Conservation (phyloP, 2,797 vertebrate species). For the Orientallactaga sibirica region DNA sequence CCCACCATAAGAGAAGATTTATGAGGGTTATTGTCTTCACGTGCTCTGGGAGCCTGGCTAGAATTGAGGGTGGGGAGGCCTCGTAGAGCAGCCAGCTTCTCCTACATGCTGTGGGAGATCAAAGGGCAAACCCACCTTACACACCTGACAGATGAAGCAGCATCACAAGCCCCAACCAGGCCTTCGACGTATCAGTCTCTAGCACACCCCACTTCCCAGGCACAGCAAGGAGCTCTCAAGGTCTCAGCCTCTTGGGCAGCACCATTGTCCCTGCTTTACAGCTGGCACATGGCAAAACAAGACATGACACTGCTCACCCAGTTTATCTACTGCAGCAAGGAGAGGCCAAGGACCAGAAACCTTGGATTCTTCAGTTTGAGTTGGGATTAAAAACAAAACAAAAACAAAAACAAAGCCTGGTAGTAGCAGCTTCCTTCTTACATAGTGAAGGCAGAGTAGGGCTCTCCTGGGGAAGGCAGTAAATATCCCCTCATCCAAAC, state of each 20-base stretch:
- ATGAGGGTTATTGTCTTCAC: not conserved
- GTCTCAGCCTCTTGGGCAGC: not conserved
- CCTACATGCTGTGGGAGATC: not conserved
- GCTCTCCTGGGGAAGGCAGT: not conserved
- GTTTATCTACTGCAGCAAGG: not conserved
- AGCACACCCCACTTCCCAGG: accelerated
- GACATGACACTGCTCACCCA: not conserved
- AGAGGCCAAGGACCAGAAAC: conserved; percentile 48
- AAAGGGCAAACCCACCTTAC: not conserved
- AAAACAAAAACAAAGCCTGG: not conserved
- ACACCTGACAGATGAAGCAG: not conserved
- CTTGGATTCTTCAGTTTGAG: conserved; percentile 55
- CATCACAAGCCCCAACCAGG: accelerated
- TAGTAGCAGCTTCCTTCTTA: not conserved
- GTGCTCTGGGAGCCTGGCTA: not conserved
- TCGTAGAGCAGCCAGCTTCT: not conserved
- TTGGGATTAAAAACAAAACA: conserved; percentile 37
- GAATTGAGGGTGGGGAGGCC: not conserved
- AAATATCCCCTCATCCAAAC: not conserved
- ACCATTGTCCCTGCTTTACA: not conserved
- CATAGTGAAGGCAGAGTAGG: not conserved
- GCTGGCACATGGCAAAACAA: not conserved
- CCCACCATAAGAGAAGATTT: not conserved
- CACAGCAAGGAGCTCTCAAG: not conserved
- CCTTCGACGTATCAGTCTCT: not conserved